Conservation (phyloP, 1,140 invertebrate genomes). For the Drosophila ohnishii region DNA sequence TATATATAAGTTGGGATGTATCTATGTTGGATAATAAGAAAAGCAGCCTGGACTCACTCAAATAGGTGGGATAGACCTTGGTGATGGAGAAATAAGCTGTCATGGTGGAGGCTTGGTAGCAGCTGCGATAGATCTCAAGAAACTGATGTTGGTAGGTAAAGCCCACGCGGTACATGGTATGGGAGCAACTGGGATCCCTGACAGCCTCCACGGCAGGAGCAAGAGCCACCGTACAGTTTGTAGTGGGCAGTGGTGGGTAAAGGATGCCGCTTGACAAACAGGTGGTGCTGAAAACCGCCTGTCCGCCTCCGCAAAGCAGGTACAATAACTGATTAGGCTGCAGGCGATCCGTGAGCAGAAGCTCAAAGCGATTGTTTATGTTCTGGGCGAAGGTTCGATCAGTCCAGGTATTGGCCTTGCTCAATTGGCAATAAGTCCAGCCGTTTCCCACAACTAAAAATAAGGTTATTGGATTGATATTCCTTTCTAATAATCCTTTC, state of each 20-base stretch:
- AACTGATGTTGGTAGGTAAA: background rate
- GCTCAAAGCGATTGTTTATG: background rate
- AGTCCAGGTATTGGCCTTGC: background rate
- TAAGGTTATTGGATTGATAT: background rate
- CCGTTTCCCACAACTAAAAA: background rate
- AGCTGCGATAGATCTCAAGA: constrained; percentile 8
- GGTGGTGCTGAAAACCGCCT: background rate
- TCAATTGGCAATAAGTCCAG: background rate
- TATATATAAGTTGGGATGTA: background rate
- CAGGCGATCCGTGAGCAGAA: background rate
- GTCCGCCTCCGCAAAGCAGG: background rate
- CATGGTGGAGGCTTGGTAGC: constrained; percentile 1
- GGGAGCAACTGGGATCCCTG: background rate
- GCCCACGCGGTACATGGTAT: constrained; percentile 9
- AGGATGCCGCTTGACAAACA: background rate
- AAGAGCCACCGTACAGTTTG: background rate
- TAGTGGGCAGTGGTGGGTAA: background rate
- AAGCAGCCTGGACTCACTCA: background rate
- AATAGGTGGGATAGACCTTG: constrained; percentile 3
- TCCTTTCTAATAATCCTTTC: background rate
- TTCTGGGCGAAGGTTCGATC: background rate
- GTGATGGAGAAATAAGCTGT: constrained; percentile 7
- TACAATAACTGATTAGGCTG: background rate
- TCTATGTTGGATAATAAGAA: too few relatives aligned
- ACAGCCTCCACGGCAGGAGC: background rate